These are phyloP conservation scores for Engraulis encrasicolus DNA, from an alignment of 2,113 vertebrate species.

Conservation along the genomic window DNA sequence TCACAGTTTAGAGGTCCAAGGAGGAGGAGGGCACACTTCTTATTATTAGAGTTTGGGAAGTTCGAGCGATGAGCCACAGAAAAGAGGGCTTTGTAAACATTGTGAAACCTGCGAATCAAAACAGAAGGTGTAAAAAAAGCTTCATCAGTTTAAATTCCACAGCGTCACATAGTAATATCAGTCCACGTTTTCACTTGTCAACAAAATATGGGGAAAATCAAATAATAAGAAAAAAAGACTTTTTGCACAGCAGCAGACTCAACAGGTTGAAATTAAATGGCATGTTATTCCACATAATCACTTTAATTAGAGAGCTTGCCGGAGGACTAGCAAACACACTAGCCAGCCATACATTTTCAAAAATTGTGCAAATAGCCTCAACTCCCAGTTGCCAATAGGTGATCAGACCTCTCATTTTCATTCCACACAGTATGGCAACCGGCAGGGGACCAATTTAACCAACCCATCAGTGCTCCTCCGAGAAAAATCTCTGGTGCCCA, in stretches of 20 bases:
- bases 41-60: slow-evolving; percentile 63
- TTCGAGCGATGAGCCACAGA: slow-evolving; percentile 78
- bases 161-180: background rate
- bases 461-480: slow-evolving; percentile 52
- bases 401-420: slow-evolving; percentile 34
- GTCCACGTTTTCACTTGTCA: background rate
- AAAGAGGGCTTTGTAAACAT: slow-evolving; percentile 78
- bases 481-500: slow-evolving; percentile 56
- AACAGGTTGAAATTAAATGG: background rate
- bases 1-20: slow-evolving; percentile 76
- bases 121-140: slow-evolving; percentile 10
- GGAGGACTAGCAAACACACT: slow-evolving; percentile 26
- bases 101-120: slow-evolving; percentile 77
- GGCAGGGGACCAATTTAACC: slow-evolving; percentile 58
- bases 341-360: slow-evolving; percentile 28
- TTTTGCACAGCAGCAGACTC: background rate
- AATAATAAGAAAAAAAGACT: background rate
- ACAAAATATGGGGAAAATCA: background rate
- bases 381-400: slow-evolving; percentile 3
- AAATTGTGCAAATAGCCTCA: background rate
- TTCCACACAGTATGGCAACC: slow-evolving; percentile 46
- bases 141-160: background rate
- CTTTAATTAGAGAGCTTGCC: background rate
- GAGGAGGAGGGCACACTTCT: slow-evolving; percentile 67
- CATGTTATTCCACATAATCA: background rate